Evolutionary conservation across 2,888 invertebrate species (phyloP).

Genomic region (Drosophila pseudotakahashii): DNA sequence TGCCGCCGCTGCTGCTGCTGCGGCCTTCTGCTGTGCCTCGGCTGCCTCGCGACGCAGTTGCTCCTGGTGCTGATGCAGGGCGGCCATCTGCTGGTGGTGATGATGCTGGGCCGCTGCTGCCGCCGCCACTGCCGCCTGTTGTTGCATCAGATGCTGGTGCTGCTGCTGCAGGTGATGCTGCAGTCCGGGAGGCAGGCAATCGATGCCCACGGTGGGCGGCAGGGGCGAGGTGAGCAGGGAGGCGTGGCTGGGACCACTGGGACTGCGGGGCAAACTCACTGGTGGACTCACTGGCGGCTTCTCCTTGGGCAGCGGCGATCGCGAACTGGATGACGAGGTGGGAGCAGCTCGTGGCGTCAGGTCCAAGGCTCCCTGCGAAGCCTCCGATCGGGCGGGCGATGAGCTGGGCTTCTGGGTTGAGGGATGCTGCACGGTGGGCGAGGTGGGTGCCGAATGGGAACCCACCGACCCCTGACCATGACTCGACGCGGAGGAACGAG

Average conservation of each 20-base stretch:
- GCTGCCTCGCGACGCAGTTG: slow-evolving; percentile 80
- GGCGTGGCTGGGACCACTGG: slow-evolving; percentile 23
- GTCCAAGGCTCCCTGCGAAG: slow-evolving; percentile 86
- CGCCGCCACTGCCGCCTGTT: slow-evolving; percentile 78
- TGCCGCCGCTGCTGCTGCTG: slow-evolving; percentile 78
- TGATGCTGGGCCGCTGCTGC: slow-evolving; percentile 81
- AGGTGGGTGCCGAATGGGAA: slow-evolving; percentile 79
- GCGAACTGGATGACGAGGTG: slow-evolving; percentile 52
- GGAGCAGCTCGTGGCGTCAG: slow-evolving; percentile 85
- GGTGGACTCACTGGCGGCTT: slow-evolving; percentile 67
- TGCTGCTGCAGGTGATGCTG: slow-evolving; percentile 83
- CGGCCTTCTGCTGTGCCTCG: slow-evolving; percentile 82
- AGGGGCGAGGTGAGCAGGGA: slow-evolving; percentile 63
- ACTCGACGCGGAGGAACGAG: slow-evolving; percentile 71
- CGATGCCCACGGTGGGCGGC: slow-evolving; percentile 69
- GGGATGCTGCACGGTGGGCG: slow-evolving; percentile 67
- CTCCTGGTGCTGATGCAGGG: slow-evolving; percentile 79
- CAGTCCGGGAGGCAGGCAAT: slow-evolving; percentile 79
- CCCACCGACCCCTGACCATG: slow-evolving; percentile 71
- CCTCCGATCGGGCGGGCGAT: slow-evolving; percentile 84
- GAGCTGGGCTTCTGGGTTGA: slow-evolving; percentile 54
- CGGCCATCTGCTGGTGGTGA: slow-evolving; percentile 80
- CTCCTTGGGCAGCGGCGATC: slow-evolving; percentile 57
- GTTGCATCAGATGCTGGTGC: slow-evolving; percentile 82
- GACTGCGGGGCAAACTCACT: slow-evolving; percentile 52